Conservation (phyloP, 2,113 vertebrate species). For the Mustelus asterias region DNA sequence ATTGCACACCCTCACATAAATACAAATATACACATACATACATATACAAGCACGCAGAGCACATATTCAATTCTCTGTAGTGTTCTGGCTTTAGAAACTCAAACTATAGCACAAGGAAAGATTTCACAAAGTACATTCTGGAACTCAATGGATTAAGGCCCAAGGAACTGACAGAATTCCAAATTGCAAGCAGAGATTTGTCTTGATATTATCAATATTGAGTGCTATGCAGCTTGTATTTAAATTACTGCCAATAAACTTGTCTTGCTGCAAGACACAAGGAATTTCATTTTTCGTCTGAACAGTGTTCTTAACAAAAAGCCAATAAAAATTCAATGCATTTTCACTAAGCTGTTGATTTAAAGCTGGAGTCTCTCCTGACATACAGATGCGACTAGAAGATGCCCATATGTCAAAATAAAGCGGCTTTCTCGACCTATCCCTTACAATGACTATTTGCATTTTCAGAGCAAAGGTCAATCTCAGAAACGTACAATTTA, state of each 20-base stretch:
- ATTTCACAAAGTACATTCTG: conserved; percentile 3
- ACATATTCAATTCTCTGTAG: background rate
- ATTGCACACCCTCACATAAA: background rate
- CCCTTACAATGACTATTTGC: background rate
- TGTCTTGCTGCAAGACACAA: background rate
- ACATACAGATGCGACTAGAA: background rate
- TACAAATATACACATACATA: background rate
- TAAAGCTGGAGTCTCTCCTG: background rate
- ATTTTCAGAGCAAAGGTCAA: background rate
- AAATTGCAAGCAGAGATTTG: background rate
- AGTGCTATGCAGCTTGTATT: background rate
- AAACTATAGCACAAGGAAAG: background rate
- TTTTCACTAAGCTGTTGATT: background rate
- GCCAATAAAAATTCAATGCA: background rate
- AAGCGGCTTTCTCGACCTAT: background rate
- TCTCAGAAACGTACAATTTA: background rate
- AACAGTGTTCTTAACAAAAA: background rate
- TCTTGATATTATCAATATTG: background rate
- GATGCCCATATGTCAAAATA: background rate
- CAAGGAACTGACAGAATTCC: background rate
- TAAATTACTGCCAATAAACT: background rate
- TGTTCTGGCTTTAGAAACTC: background rate
- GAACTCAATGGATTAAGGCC: background rate
- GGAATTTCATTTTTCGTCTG: background rate
- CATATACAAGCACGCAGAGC: background rate